These are phyloP conservation scores for Megaceryle alcyon DNA, from an alignment of 2,797 vertebrate species.

Conservation along the genomic window DNA sequence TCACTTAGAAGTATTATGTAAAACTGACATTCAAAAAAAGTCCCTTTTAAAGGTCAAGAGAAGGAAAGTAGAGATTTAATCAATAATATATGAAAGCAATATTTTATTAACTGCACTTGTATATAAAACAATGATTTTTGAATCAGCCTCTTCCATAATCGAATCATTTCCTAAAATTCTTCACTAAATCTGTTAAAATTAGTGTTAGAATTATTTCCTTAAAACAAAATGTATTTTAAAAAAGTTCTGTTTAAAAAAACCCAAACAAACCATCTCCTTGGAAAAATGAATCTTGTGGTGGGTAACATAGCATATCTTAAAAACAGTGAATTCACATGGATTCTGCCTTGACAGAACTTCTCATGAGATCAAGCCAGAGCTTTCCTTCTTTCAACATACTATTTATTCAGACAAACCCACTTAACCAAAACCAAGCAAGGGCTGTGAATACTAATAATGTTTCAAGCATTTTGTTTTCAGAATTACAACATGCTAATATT, in stretches of 20 bases:
- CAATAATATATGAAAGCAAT: background rate
- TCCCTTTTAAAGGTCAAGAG: too few relatives aligned
- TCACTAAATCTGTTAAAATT: background rate
- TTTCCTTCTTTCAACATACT: constrained; percentile 54
- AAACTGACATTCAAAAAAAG: background rate
- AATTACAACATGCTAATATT: constrained; percentile 72
- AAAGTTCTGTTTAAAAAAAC: background rate
- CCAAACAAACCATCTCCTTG: background rate
- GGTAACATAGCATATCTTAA: background rate
- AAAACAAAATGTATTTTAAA: background rate
- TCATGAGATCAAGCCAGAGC: constrained; percentile 40
- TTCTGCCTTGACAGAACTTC: background rate
- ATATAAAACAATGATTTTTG: background rate
- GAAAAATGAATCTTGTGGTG: background rate
- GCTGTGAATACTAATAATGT: constrained; percentile 62
- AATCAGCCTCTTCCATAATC: background rate
- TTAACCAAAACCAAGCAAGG: constrained; percentile 67
- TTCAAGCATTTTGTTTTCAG: constrained; percentile 70
- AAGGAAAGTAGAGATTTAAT: background rate
- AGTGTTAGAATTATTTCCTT: background rate
- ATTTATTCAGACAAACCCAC: constrained; percentile 72
- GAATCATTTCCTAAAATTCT: background rate
- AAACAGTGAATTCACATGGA: constrained; percentile 11
- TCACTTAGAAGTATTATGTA: background rate
- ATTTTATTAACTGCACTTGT: background rate